Base-by-base conservation (phyloP, 1,140 invertebrate species). In the Doryteuthis pealeii region DNA sequence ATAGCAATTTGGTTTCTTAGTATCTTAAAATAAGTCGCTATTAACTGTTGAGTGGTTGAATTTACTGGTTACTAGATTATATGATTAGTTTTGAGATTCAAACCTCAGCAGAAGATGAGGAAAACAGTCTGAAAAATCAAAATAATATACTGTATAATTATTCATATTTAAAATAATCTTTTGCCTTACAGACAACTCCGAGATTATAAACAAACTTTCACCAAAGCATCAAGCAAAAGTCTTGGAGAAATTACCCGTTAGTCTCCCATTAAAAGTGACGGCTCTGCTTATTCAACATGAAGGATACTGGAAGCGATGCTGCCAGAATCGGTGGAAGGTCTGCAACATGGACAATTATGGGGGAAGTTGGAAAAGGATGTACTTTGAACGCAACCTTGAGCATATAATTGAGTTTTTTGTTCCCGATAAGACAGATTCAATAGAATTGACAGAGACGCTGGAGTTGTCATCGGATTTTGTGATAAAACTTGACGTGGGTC, bases 361-460 rank as follows among this genome's bases (percentile, higher is more conserved):
- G 5, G 74, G 76, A 33, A 81, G 82, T 71, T 89, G 87, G 87
- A 88, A 89, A 76, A 69, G 84, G 70, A 87, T 88, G 87, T 89
- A 83, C 74, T 86, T 89, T 80, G 88, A 89, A 75, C 80, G 81
- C 77, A 87, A 88, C 73, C 77, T 88, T n/a, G 82, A 88, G 79
- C 76, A 83, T 65, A 85, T 88, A 30, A 83, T 89, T 71, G 88
- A 89, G 79, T 81, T 86, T 32, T 88, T 87, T 81, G 86, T 89
- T 3, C 88, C 88, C 14, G 85, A 84, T 70, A 84, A 78, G 49
- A 87, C 86, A 73, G 85, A 88, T 71, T 71, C 76, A n/a, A 81
- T 80, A 15, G 73, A 86, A 73, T 74, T 89, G 18, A 83, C 85
- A 73, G 84, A 87, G 43, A 84, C 83, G 1, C 69, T 88, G 12